Evolutionary conservation across 2,113 vertebrate genomes (phyloP).

Genomic region (Labrus mixtus): DNA sequence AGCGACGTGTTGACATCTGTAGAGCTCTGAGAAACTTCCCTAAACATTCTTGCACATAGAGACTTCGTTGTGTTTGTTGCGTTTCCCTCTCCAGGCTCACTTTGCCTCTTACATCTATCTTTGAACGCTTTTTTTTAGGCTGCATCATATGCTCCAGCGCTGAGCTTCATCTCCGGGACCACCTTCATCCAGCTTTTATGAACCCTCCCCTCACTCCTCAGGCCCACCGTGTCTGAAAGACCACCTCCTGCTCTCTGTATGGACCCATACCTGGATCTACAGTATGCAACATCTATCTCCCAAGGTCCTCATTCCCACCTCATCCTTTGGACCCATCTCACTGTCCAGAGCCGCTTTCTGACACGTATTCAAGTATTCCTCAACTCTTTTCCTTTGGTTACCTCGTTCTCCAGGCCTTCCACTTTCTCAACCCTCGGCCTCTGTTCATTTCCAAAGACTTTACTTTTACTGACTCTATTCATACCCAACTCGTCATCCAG

Average conservation of each 20-base stretch:
- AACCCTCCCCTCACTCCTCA: constrained; percentile 37
- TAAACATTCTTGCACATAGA: not conserved
- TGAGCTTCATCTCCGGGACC: constrained; percentile 48
- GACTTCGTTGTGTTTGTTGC: not conserved
- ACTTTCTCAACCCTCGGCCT: no score
- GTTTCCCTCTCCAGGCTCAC: not conserved
- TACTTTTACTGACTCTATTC: no score
- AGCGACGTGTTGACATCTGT: not conserved
- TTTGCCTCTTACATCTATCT: constrained; percentile 6
- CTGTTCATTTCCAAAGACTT: no score
- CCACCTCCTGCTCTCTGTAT: not conserved
- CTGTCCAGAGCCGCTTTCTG: not conserved
- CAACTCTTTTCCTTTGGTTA: not conserved
- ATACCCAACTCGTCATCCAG: no score
- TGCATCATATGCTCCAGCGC: constrained; percentile 19
- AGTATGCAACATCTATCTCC: not conserved
- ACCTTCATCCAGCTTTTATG: constrained; percentile 54
- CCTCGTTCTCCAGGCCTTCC: not conserved
- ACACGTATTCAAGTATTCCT: not conserved
- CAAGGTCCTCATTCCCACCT: not conserved
- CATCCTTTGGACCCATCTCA: no score
- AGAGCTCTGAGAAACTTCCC: constrained; percentile 28
- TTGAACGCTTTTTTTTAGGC: constrained; percentile 12
- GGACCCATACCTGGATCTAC: not conserved
- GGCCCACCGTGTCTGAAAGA: constrained; percentile 4